Conservation (phyloP, 2,888 invertebrate species). For the Drosophila macrothrix region DNA sequence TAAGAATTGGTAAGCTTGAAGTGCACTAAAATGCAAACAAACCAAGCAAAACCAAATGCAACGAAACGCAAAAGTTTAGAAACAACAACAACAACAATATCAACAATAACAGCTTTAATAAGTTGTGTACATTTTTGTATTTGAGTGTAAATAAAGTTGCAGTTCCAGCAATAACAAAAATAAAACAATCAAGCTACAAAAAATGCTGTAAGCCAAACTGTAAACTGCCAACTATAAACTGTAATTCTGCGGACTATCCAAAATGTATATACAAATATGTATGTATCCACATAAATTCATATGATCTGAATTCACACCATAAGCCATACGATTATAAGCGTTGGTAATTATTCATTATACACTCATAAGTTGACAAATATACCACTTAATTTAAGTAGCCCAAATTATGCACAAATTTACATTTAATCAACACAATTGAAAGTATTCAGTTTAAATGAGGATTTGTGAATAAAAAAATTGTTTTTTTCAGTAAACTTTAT, state of each 20-base stretch:
- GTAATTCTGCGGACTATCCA: conserved; percentile 9
- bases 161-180: conserved; percentile 39
- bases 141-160: conserved; percentile 77
- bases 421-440: conserved; percentile 1
- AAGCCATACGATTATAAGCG: conserved; percentile 5
- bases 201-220: conserved; percentile 54
- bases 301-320: conserved; percentile 8
- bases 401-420: neutral
- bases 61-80: conserved; percentile 68
- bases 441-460: neutral
- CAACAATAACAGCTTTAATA: conserved; percentile 72
- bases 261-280: conserved; percentile 1
- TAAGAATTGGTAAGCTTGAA: conserved; percentile 38
- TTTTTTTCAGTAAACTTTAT: neutral
- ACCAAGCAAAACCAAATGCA: conserved; percentile 13
- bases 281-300: neutral
- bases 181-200: conserved; percentile 35
- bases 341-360: neutral
- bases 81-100: conserved; percentile 50
- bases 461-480: neutral
- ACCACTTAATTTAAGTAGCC: neutral
- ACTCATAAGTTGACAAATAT: neutral
- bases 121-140: conserved; percentile 78
- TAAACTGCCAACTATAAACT: conserved; percentile 34
- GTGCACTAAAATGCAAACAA: conserved; percentile 62